Evolutionary conservation across 2,888 invertebrate genomes (phyloP), one percentile per base, ranked within the genome.

Genomic region (Eueremaeus valkanovi): DNA sequence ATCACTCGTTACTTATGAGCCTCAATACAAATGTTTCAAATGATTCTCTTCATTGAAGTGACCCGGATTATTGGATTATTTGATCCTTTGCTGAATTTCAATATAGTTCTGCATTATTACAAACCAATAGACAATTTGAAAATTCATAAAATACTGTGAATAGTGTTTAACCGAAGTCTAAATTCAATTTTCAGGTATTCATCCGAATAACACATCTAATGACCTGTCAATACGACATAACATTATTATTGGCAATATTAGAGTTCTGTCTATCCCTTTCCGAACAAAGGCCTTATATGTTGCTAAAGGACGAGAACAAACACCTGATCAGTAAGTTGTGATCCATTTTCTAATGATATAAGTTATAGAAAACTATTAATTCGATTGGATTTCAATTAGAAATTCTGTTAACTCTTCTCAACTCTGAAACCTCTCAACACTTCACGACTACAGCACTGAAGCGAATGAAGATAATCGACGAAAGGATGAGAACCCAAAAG

Each of bases 201-300:
- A 45, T 70, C 21, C 27, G 78, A 33, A 61, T 78, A 33, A 76
- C 75, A 16, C 75, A 78, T 40, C 36, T 78, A 21, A 70, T 78
- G 55, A 78, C 77, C 18, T 77, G 78, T 73, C 76, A 78, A 29
- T 77, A 78, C 66, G 78, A 78, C 72, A 77, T 78, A 9, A 45
- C 72, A 21, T 40, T 78, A 24, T n/a, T 78, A 18, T 49, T 77
- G 18, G 42, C 78, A 1, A 45, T 75, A 21, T 42, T 78, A 21
- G 78, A 78, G 66, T 78, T 68, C 49, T 77, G 77, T 61, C 72
- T 75, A 27, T 45, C 73, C 21, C 55, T 78, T 27, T 75, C 76
- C 18, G 73, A 78, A 73, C 36, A 58, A 16, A 66, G 63, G 24
- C 78, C 78, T 31, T 36, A 74, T 45, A 24, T 78, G 24, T 66